Percentiles rank a stretch among this genome's conserved stretches.
These are phyloP conservation scores for Turnix velox DNA, from an alignment of 2,113 vertebrate genomes.

Conservation along the genomic window DNA sequence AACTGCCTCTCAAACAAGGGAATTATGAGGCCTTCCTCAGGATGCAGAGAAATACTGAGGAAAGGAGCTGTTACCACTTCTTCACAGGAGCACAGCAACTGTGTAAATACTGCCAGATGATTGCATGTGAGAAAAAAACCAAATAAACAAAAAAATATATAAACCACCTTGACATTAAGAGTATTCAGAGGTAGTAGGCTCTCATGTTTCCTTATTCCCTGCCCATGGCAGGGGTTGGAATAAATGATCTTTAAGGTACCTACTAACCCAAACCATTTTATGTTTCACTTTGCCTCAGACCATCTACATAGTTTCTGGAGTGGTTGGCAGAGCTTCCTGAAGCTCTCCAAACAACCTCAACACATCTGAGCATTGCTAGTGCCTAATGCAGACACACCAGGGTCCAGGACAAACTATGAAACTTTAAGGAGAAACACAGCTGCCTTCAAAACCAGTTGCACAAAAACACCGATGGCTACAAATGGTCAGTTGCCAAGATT, in stretches of 20 bases:
- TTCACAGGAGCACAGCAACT: background rate
- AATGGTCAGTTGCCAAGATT: background rate
- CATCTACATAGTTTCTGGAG: background rate
- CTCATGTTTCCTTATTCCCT: background rate
- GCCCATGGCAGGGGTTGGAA: background rate
- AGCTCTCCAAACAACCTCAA: background rate
- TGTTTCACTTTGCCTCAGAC: background rate
- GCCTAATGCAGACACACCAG: background rate
- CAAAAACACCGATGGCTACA: background rate
- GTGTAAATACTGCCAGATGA: background rate
- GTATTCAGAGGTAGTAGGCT: background rate
- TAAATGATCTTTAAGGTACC: background rate
- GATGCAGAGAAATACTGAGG: background rate
- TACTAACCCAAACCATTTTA: background rate
- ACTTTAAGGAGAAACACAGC: background rate
- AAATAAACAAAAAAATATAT: background rate
- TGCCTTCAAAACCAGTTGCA: background rate
- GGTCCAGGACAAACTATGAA: background rate
- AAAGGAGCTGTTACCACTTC: background rate
- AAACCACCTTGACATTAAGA: background rate
- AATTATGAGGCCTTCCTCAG: background rate
- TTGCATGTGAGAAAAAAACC: fast-evolving
- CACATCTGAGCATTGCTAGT: background rate
- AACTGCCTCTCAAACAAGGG: background rate
- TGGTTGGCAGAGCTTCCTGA: background rate